These are phyloP conservation scores for Prosopocoilus inquinatus DNA, from an alignment of 2,888 invertebrate species.

Conservation along the genomic window DNA sequence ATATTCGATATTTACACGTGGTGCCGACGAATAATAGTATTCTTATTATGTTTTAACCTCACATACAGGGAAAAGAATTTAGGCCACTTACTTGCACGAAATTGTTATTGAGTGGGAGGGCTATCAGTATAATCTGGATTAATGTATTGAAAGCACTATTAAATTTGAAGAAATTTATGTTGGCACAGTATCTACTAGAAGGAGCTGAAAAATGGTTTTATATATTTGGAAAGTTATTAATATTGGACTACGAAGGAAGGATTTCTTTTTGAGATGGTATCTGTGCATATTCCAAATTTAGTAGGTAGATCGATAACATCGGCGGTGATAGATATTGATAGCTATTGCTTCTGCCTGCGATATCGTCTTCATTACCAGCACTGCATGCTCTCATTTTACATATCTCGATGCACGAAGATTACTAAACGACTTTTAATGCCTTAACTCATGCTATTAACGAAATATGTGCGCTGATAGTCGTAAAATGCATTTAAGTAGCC, in stretches of 20 bases:
- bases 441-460: conserved; percentile 49
- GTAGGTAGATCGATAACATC: conserved; percentile 24
- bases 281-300: conserved; percentile 24
- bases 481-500: conserved; percentile 32
- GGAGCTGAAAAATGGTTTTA: too few species aligned
- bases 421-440: conserved; percentile 49
- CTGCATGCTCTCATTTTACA: conserved; percentile 51
- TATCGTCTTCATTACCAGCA: conserved; percentile 35
- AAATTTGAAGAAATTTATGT: too few species aligned
- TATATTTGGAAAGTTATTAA: neutral
- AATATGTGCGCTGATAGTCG: conserved; percentile 39
- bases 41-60: too few species aligned
- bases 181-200: too few species aligned
- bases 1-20: too few species aligned
- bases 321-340: conserved; percentile 29
- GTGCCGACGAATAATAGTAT: too few species aligned
- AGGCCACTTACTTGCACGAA: too few species aligned
- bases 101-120: too few species aligned
- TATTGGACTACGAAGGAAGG: neutral
- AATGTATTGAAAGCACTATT: too few species aligned
- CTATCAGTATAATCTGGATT: too few species aligned
- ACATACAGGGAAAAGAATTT: too few species aligned
- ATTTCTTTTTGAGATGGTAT: neutral
- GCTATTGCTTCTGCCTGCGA: conserved; percentile 7
- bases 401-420: conserved; percentile 51